Percentiles rank a stretch among this genome's conserved stretches.
Evolutionary conservation across 2,113 vertebrate genomes (phyloP).

Genomic region (Saccopteryx leptura): DNA sequence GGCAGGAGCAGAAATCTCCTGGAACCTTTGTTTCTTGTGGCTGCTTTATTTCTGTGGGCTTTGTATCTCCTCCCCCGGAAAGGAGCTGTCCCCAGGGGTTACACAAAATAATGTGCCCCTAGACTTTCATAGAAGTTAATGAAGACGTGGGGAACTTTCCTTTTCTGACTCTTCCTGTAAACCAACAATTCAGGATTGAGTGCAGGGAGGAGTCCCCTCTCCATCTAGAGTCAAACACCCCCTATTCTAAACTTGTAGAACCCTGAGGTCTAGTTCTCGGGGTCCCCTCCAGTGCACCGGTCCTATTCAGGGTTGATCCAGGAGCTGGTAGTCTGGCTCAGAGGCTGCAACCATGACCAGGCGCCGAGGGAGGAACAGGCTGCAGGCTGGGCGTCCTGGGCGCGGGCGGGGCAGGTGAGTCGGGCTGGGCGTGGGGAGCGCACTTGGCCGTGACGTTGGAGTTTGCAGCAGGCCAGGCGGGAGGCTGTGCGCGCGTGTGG

Average conservation of each 20-base stretch:
- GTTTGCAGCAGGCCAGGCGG: constrained; percentile 70
- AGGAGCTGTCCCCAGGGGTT: background rate
- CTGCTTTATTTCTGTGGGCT: background rate
- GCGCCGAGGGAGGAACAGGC: background rate
- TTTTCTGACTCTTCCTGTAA: background rate
- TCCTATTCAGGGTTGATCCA: rapidly evolving
- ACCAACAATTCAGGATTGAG: background rate
- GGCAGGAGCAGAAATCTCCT: background rate
- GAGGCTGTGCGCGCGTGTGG: constrained; percentile 69
- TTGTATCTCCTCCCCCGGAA: background rate
- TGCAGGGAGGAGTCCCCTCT: background rate
- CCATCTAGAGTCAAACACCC: background rate
- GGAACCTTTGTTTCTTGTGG: background rate
- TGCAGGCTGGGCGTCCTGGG: constrained; percentile 10
- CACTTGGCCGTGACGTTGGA: constrained; percentile 81
- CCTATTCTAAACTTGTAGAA: background rate
- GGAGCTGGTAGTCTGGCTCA: background rate
- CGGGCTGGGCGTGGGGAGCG: constrained; percentile 75
- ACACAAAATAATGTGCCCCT: background rate
- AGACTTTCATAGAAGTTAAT: background rate
- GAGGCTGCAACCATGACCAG: background rate
- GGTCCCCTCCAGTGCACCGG: background rate
- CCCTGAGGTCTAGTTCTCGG: background rate
- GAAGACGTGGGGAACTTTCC: background rate
- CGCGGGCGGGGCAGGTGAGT: constrained; percentile 80